Percentiles rank a stretch among this genome's conserved stretches.
Evolutionary conservation across 2,113 vertebrate genomes (phyloP).

Genomic region (Ploceus nigricollis): DNA sequence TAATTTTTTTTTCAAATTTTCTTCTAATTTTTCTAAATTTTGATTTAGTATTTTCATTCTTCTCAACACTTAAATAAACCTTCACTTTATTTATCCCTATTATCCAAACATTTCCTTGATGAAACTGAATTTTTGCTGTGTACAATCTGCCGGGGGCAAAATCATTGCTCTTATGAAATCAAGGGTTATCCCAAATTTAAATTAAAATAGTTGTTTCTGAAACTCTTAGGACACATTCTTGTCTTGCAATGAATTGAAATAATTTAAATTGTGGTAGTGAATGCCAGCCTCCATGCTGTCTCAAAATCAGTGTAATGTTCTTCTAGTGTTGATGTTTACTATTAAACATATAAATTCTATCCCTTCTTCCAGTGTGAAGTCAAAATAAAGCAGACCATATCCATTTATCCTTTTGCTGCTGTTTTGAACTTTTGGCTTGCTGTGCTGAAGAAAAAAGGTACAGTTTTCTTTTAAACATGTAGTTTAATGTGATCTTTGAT

Average conservation of each 20-base stretch:
- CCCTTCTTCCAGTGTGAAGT: neutral
- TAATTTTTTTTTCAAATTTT: neutral
- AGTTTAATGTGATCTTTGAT: slow-evolving; percentile 45
- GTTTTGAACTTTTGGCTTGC: slow-evolving; percentile 20
- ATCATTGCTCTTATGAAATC: neutral
- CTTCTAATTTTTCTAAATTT: too few relatives aligned
- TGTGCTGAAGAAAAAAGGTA: neutral
- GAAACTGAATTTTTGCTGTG: neutral
- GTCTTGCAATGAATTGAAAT: neutral
- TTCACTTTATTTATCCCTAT: neutral
- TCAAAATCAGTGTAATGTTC: neutral
- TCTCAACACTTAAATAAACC: neutral
- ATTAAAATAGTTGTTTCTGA: neutral
- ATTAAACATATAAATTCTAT: neutral
- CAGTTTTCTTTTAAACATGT: slow-evolving; percentile 4
- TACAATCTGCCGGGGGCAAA: neutral
- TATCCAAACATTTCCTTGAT: neutral
- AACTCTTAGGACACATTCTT: neutral
- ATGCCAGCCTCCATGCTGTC: neutral
- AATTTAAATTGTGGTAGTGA: neutral
- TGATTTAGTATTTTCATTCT: neutral
- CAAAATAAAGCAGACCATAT: slow-evolving; percentile 1
- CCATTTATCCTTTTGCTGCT: neutral
- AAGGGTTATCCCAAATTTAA: neutral
- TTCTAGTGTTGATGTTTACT: neutral